These are phyloP conservation scores for Elgaria multicarinata DNA, from an alignment of 2,113 vertebrate genomes.

Conservation along the genomic window DNA sequence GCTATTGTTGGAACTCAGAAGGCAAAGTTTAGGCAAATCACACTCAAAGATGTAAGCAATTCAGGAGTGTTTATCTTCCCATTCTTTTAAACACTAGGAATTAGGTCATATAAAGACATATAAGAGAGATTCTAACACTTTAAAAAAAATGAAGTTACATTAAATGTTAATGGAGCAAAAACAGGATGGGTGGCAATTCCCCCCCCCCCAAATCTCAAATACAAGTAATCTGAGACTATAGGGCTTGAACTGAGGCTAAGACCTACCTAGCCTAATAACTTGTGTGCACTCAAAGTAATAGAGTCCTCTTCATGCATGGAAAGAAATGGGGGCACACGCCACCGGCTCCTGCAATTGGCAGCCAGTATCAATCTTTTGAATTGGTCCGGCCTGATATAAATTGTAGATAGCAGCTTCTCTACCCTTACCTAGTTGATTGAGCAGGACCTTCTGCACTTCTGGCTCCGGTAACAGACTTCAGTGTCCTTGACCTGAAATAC, in stretches of 20 bases:
- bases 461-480: neutral
- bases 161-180: neutral
- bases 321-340: neutral
- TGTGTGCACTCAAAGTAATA: no score
- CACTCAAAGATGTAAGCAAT: neutral
- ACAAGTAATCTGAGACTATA: neutral
- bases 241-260: neutral
- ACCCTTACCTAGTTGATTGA: neutral
- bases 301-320: neutral
- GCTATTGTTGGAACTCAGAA: neutral
- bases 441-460: neutral
- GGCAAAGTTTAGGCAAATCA: neutral
- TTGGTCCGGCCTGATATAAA: neutral
- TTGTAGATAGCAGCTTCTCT: neutral
- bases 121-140: neutral
- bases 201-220: neutral
- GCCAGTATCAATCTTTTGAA: no score
- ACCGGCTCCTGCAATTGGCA: neutral
- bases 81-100: neutral
- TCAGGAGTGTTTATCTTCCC: neutral
- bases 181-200: neutral
- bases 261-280: neutral
- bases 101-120: neutral
- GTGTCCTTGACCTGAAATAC: neutral
- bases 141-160: no score